Conservation (phyloP, 2,797 vertebrate genomes). For the Clarias laeviceps region DNA sequence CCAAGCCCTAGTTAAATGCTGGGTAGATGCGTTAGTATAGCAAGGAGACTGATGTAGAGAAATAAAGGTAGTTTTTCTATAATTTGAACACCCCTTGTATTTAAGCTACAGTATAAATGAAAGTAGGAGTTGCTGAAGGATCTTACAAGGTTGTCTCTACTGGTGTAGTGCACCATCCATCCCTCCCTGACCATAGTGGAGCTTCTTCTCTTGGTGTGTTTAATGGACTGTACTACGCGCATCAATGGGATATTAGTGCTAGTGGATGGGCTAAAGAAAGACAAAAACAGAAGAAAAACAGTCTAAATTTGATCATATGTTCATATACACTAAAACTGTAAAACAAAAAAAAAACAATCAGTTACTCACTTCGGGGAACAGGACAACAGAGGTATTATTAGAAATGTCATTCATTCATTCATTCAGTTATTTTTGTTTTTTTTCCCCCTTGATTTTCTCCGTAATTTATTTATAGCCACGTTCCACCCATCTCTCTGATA, state of each 20-base stretch:
- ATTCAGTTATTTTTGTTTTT: too few relatives aligned
- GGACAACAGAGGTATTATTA: neutral
- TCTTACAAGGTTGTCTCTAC: constrained; percentile 83
- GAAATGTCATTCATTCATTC: neutral
- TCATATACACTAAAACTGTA: neutral
- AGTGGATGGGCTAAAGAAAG: constrained; percentile 76
- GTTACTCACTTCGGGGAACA: neutral
- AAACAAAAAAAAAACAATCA: too few relatives aligned
- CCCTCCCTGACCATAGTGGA: constrained; percentile 83
- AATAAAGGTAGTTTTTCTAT: too few relatives aligned
- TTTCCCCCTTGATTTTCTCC: too few relatives aligned
- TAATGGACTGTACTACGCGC: constrained; percentile 85
- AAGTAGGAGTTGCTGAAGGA: constrained; percentile 32
- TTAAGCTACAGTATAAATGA: neutral
- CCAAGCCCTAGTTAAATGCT: too few relatives aligned
- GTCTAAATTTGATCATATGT: neutral
- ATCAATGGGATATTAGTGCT: constrained; percentile 85
- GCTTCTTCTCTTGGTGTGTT: constrained; percentile 84
- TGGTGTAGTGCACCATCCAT: constrained; percentile 87
- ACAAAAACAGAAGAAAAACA: constrained; percentile 17
- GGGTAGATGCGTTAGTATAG: too few relatives aligned
- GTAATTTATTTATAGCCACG: too few relatives aligned
- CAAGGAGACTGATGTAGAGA: too few relatives aligned
- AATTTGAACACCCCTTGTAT: neutral
- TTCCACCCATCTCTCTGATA: too few relatives aligned